Conservation (phyloP, 2,797 vertebrate species). For the Xerus rutilus region DNA sequence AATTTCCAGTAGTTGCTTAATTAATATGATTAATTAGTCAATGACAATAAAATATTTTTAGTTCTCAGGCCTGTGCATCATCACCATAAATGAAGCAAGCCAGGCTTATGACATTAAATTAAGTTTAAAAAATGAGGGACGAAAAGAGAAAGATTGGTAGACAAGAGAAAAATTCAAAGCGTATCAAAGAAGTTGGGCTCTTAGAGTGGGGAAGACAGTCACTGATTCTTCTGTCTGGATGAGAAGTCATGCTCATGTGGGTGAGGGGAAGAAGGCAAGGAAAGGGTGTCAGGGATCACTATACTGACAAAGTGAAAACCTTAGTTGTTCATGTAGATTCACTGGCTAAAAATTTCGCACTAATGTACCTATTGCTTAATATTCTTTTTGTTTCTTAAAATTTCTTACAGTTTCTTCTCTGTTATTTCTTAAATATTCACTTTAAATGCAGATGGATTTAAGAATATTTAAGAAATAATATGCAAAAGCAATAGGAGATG, state of each 20-base stretch:
- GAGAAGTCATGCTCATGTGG: neutral
- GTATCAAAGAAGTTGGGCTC: neutral
- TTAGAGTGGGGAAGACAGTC: neutral
- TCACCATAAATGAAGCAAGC: neutral
- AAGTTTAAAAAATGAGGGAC: neutral
- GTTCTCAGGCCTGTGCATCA: neutral
- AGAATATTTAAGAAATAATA: neutral
- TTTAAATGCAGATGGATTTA: neutral
- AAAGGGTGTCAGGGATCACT: neutral
- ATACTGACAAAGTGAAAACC: neutral
- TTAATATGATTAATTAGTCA: neutral
- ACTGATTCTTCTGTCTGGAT: neutral
- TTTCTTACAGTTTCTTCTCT: neutral
- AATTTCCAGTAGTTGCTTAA: neutral
- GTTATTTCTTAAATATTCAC: neutral
- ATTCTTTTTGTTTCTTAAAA: neutral
- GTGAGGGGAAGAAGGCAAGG: too few relatives aligned
- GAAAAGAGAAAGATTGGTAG: neutral
- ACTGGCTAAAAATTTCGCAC: slow-evolving; percentile 31
- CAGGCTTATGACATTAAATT: neutral
- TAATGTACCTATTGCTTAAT: neutral
- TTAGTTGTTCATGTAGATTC: neutral
- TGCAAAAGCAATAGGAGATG: neutral
- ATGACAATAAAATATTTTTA: neutral
- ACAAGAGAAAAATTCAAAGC: neutral